Conservation (phyloP, 2,888 invertebrate species). For the Syrista parreyssii region DNA sequence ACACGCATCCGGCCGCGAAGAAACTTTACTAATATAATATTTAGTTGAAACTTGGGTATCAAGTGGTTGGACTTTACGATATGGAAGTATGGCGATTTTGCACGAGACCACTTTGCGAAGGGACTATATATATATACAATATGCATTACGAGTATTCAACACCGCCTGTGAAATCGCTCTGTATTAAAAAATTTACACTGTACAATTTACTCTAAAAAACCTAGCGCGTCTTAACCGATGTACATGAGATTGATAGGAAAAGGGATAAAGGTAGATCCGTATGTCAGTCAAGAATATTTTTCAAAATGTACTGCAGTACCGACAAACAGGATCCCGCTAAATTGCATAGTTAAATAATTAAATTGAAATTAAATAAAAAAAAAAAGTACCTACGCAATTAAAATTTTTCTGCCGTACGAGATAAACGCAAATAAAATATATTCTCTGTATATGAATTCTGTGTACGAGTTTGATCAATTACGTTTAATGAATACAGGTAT, state of each 20-base stretch:
- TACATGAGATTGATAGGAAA: neutral
- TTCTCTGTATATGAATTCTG: too few species aligned
- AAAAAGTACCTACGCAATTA: too few species aligned
- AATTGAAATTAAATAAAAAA: too few species aligned
- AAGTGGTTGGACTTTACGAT: neutral
- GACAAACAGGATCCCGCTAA: too few species aligned
- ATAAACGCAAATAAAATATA: too few species aligned
- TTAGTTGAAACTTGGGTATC: neutral
- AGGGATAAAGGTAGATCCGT: neutral
- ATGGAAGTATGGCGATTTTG: neutral
- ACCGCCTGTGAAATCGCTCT: neutral
- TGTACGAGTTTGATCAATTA: too few species aligned
- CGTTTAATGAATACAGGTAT: neutral
- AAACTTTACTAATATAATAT: neutral
- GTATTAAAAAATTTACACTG: neutral
- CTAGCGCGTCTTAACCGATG: constrained; percentile 5
- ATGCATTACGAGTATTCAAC: too few species aligned
- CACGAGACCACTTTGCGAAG: too few species aligned
- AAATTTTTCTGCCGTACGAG: too few species aligned
- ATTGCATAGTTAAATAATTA: too few species aligned
- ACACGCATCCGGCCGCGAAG: neutral
- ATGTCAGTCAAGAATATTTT: neutral
- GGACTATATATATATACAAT: too few species aligned
- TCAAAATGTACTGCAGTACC: neutral
- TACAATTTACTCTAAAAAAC: too few species aligned